Percentiles rank a stretch among this genome's conserved stretches.
phyloP scores from a whole-genome alignment of 2,113 vertebrate species.

The Passer montanus region DNA sequence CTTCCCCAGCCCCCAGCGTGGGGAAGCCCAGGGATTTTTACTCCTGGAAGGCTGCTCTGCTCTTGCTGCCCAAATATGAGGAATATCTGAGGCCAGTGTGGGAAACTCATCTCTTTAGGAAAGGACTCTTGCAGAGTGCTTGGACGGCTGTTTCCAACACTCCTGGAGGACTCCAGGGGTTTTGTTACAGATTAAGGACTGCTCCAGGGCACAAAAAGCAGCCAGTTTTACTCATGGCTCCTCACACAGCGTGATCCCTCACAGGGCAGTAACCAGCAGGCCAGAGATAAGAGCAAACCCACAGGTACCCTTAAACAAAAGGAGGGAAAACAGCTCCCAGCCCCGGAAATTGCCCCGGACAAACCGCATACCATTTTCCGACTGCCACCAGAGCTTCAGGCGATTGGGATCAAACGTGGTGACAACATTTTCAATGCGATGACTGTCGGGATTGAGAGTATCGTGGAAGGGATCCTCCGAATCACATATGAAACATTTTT shows the following conservation, averaged over 20 bases:
- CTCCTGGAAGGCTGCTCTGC: not conserved
- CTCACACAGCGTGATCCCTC: slow-evolving; percentile 21
- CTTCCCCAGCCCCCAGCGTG: rapidly evolving
- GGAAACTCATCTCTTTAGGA: slow-evolving; percentile 6
- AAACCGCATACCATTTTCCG: slow-evolving; percentile 88
- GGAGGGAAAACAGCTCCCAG: not conserved
- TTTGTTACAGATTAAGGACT: not conserved
- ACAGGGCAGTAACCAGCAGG: slow-evolving; percentile 24
- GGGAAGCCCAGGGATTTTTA: not conserved
- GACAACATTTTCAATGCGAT: slow-evolving; percentile 93
- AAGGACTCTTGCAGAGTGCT: not conserved
- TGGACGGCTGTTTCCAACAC: not conserved
- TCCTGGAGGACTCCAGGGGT: not conserved
- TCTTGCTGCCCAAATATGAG: not conserved
- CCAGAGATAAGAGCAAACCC: slow-evolving; percentile 1
- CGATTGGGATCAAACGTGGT: slow-evolving; percentile 92
- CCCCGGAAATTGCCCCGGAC: not conserved
- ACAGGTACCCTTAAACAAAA: slow-evolving; percentile 27
- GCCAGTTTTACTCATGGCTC: slow-evolving; percentile 29
- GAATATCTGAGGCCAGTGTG: not conserved
- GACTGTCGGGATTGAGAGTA: slow-evolving; percentile 78
- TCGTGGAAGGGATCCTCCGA: slow-evolving; percentile 80
- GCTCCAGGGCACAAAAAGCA: not conserved
- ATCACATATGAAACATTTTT: slow-evolving; percentile 95
- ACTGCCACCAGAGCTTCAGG: slow-evolving; percentile 98